Conservation (phyloP, 2,888 invertebrate genomes). For the Halictus ligatus region DNA sequence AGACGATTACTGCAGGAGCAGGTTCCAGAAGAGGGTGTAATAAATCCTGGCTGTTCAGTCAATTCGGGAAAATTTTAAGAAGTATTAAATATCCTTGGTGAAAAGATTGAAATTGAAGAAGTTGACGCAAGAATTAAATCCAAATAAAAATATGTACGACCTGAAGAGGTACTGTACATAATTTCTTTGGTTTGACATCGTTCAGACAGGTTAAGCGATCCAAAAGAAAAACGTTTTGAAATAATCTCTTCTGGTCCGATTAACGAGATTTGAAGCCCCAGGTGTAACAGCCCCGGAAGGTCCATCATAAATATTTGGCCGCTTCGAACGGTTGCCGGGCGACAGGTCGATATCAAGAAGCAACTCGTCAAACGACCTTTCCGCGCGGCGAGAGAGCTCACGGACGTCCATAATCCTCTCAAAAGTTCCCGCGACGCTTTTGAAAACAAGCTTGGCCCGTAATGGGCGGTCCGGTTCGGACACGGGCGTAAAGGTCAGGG, state of each 20-base stretch:
- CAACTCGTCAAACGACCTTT: not conserved
- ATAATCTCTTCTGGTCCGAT: not conserved
- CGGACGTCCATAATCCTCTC: not conserved
- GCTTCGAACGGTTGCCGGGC: not conserved
- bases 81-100: too few relatives aligned
- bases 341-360: not conserved
- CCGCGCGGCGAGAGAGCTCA: not conserved
- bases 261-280: not conserved
- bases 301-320: not conserved
- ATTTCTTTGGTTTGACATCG: too few relatives aligned
- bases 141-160: too few relatives aligned
- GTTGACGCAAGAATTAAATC: too few relatives aligned
- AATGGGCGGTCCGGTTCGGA: not conserved
- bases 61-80: too few relatives aligned
- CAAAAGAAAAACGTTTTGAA: not conserved
- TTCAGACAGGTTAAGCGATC: too few relatives aligned
- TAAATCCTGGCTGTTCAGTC: too few relatives aligned
- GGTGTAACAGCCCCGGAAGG: not conserved
- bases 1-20: too few relatives aligned
- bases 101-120: too few relatives aligned
- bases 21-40: too few relatives aligned
- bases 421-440: conserved; percentile 14
- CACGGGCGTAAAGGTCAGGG: conserved; percentile 29
- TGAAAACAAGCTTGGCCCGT: conserved; percentile 19
- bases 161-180: too few relatives aligned